Conservation (phyloP, 2,113 vertebrate genomes). For the Heptranchias perlo region DNA sequence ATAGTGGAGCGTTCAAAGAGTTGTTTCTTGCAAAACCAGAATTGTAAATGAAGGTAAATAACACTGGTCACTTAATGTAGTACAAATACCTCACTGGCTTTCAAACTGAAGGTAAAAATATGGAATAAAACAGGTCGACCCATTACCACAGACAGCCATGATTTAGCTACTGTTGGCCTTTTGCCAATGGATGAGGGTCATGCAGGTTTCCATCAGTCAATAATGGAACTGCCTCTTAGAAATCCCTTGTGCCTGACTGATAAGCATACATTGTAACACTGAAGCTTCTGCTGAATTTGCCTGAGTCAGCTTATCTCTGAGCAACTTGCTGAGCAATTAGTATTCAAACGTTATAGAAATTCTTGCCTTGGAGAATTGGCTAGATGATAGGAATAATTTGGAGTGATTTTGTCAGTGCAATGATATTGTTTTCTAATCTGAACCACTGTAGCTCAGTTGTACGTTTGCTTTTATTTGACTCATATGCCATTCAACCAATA, state of each 20-base stretch:
- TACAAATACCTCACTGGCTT: background rate
- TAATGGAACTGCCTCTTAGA: constrained; percentile 13
- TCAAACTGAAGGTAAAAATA: constrained; percentile 6
- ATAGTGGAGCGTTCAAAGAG: background rate
- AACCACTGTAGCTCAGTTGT: background rate
- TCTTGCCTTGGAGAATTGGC: constrained; percentile 19
- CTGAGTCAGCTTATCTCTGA: constrained; percentile 16
- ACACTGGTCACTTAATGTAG: too few species aligned
- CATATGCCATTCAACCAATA: background rate
- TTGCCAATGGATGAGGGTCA: background rate
- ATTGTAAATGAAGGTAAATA: background rate
- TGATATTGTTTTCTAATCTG: background rate
- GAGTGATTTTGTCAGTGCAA: background rate
- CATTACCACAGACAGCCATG: background rate
- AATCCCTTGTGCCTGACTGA: constrained; percentile 16
- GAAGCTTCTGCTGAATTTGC: background rate
- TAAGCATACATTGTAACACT: constrained; percentile 27
- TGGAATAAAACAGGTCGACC: background rate
- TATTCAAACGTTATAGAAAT: constrained; percentile 10
- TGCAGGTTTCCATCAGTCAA: background rate
- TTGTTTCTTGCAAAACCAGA: background rate
- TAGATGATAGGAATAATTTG: constrained; percentile 12
- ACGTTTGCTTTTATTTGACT: background rate
- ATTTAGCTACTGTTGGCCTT: background rate
- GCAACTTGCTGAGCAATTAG: background rate